Percentiles rank a stretch among this genome's conserved stretches.
Evolutionary conservation across 2,113 vertebrate species (phyloP).

Genomic region (Dolichallabes microphthalmus): DNA sequence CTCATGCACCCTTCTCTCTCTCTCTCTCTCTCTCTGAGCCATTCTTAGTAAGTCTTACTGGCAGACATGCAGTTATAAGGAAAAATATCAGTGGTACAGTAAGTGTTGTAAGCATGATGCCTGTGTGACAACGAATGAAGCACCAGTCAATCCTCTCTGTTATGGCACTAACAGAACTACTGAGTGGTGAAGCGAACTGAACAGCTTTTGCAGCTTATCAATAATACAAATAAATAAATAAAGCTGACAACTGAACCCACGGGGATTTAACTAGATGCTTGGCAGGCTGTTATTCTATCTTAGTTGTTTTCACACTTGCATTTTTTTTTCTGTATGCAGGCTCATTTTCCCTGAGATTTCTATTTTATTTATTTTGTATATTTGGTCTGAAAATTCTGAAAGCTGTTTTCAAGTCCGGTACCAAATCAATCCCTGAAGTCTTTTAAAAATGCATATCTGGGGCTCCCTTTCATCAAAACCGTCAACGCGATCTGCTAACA

Average conservation of each 20-base stretch:
- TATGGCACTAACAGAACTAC: background rate
- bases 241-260: background rate
- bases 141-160: background rate
- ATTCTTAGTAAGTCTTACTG: background rate
- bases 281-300: background rate
- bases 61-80: background rate
- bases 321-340: background rate
- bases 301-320: background rate
- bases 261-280: background rate
- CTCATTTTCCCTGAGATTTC: background rate
- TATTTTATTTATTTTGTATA: background rate
- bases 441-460: background rate
- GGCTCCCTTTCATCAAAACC: background rate
- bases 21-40: background rate
- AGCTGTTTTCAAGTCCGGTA: background rate
- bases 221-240: background rate
- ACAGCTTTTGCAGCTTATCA: background rate
- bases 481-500: background rate
- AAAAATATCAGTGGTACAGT: background rate
- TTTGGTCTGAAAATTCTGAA: background rate
- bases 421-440: background rate
- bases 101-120: background rate
- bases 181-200: background rate
- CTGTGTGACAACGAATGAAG: background rate
- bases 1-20: background rate